Evolutionary conservation across 1,140 invertebrate species (phyloP), one percentile per base, ranked within the genome.

Genomic region (Caenorhabditis briggsae): DNA sequence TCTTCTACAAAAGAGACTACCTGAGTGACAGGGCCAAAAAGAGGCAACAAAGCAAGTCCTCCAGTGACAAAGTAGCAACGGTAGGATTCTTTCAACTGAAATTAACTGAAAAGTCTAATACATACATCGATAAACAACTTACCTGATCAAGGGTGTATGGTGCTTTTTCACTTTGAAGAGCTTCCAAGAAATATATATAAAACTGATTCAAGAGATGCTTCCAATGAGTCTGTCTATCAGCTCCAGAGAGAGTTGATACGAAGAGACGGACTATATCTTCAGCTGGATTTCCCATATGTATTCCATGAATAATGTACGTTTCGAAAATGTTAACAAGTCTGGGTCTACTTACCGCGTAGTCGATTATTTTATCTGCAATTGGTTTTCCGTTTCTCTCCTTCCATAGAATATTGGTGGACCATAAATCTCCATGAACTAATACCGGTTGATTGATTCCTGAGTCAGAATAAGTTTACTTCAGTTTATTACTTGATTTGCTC

Each of bases 351-450:
- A 84, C 82, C 50, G 33, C 23, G 46, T 25, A 84, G 33, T 84
- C 83, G 18, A 84, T 58, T 0, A 84, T 41, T 12, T 59, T 61
- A 8, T 23, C 23, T 11, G 70, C 56, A 14, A 14, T n/a, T 9
- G 50, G 43, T 20, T 41, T 12, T 65, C 41, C 83, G 0, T 43
- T 25, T 7, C 25, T 55, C n/a, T 84, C 59, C 8, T 50, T 84
- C 83, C 83, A 84, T 11, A 84, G 43, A 20, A 84, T 5, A 25
- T 84, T 84, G 7, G 83, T n/a, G 25, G 83, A n/a, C 83, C 83
- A 84, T 11, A 64, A 25, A 65, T 84, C 83, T 50, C 83, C 83
- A 50, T 84, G 83, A 25, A 65, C 83, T 7, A 84, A n/a, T 14
- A 84, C 61, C 0, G 25, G 12, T 43, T 46, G 20, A 7, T 48